Evolutionary conservation across 2,113 vertebrate species (phyloP), one percentile per base, ranked within the genome.

Genomic region (Urocynchramus pylzowi): DNA sequence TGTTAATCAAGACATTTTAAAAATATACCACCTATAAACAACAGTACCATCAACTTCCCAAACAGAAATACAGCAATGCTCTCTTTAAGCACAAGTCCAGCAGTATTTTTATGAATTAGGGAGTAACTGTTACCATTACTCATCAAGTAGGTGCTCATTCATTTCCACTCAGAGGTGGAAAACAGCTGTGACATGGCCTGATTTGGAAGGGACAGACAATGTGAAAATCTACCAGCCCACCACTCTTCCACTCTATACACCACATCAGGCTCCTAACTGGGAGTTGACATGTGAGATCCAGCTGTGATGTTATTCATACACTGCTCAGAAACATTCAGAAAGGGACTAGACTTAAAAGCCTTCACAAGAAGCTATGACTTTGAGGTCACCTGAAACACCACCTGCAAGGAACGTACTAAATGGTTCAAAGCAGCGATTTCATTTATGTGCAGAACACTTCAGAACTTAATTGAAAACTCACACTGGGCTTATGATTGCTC

Each of bases 401-500:
- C 6, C 20, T 50, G 33, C n/a, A 70, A 42, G 59, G 41, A 93
- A 61, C 7, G 13, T 30, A 53, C 37, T 59, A 50, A 47, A 77
- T 13, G 47, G 27, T 45, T 87, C 42, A 69, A 21, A 85, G 33
- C 27, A 89, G 10, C 0, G 1, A 59, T 45, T 85, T 71, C 31
- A 42, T 80, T 16, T 82, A 63, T 3, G 3, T 24, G 45, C n/a
- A 91, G 42, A 89, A 88, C 16, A 56, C 50, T 53, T 73, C 57
- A 80, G 45, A 84, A 70, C 27, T 63, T 60, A 13, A 68, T 2
- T 70, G 31, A 70, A 52, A 85, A 97, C 98, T 98, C 97, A 99
- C 99, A 99, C 96, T 4, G 99, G 98, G 60, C 98, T 98, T 63
- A 98, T 98, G 91, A 98, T 98, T 78, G 99, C 99, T 96, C 98